phyloP scores from a whole-genome alignment of 2,888 invertebrate genomes.

The Busseola fusca region DNA sequence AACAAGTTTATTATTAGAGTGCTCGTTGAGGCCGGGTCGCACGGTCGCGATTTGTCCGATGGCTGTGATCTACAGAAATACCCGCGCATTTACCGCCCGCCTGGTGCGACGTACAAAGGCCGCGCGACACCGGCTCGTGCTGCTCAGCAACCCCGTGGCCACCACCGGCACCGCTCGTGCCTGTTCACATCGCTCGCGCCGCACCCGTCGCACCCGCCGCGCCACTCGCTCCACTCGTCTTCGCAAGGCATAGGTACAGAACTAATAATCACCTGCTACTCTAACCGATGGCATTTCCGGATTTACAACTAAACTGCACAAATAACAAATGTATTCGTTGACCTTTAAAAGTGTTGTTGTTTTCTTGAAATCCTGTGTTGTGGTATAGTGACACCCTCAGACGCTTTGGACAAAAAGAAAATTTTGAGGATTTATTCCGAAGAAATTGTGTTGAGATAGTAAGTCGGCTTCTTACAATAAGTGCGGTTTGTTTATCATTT shows the following conservation, averaged over 20 bases:
- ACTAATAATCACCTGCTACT: constrained; percentile 53
- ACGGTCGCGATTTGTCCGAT: constrained; percentile 88
- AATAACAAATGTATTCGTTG: constrained; percentile 47
- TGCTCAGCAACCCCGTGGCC: constrained; percentile 73
- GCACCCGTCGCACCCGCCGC: constrained; percentile 41
- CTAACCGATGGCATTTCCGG: constrained; percentile 45
- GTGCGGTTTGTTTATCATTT: constrained; percentile 54
- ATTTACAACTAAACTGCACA: constrained; percentile 45
- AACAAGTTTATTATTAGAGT: constrained; percentile 88
- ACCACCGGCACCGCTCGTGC: constrained; percentile 62
- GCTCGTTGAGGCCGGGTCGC: constrained; percentile 88
- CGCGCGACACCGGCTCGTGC: constrained; percentile 75
- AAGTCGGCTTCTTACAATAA: constrained; percentile 24
- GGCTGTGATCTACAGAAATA: constrained; percentile 88
- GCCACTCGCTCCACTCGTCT: constrained; percentile 48
- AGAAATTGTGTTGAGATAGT: constrained; percentile 30
- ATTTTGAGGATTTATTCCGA: constrained; percentile 21
- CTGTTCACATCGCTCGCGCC: constrained; percentile 42
- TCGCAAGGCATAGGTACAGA: constrained; percentile 61
- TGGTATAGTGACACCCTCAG: constrained; percentile 49
- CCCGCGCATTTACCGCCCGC: constrained; percentile 82
- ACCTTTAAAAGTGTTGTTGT: constrained; percentile 52
- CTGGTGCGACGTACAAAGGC: constrained; percentile 78
- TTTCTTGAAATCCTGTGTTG: constrained; percentile 47
- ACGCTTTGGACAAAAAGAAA: constrained; percentile 7